Conservation (phyloP, 2,888 invertebrate genomes). For the Protodeltote pygarga region DNA sequence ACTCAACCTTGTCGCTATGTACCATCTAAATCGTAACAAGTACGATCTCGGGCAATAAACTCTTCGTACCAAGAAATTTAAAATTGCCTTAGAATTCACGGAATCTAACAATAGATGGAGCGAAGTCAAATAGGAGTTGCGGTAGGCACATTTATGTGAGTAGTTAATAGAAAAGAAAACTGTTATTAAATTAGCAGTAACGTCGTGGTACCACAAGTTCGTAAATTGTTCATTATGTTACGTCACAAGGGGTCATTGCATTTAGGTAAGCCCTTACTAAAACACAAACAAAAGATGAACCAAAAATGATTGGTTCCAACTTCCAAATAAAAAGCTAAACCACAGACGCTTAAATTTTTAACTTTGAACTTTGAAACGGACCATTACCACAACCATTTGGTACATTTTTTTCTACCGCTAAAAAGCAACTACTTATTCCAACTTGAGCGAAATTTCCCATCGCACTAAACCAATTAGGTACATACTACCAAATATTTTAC, state of each 20-base stretch:
- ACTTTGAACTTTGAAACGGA: too few relatives aligned
- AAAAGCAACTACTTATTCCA: neutral
- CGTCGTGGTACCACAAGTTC: too few relatives aligned
- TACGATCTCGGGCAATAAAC: constrained; percentile 7
- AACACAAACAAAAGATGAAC: too few relatives aligned
- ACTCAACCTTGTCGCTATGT: too few relatives aligned
- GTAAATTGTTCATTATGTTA: too few relatives aligned
- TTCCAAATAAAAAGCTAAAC: too few relatives aligned
- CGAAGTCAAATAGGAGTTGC: constrained; percentile 21
- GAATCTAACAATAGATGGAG: constrained; percentile 25
- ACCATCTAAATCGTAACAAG: constrained; percentile 25
- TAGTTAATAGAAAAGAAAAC: neutral
- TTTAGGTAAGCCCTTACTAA: too few relatives aligned
- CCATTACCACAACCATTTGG: too few relatives aligned
- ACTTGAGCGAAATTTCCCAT: constrained; percentile 3
- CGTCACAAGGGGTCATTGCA: too few relatives aligned
- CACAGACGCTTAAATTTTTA: too few relatives aligned
- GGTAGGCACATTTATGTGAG: neutral
- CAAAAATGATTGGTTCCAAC: too few relatives aligned
- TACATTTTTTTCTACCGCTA: constrained; percentile 1
- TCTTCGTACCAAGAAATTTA: constrained; percentile 17
- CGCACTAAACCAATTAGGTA: constrained; percentile 10
- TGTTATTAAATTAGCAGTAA: constrained; percentile 8
- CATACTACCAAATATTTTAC: constrained; percentile 10
- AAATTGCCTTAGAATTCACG: constrained; percentile 32